Conservation (phyloP, 2,888 invertebrate genomes). For the Saturnia japonica region DNA sequence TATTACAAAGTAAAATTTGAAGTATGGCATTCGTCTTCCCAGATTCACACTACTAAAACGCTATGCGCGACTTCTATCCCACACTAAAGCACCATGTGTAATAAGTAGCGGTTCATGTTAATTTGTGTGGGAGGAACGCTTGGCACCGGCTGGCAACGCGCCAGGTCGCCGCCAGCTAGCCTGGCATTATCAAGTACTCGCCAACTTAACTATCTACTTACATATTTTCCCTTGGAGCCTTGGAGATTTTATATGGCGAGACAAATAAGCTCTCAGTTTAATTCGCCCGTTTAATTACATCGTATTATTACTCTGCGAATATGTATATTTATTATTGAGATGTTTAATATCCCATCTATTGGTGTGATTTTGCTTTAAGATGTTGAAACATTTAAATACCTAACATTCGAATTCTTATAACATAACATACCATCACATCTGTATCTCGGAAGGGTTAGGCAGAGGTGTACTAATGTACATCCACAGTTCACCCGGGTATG, state of each 20-base stretch:
- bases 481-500: too few relatives aligned
- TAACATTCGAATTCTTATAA: too few relatives aligned
- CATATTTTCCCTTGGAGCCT: slow-evolving; percentile 8
- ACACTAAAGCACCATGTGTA: slow-evolving; percentile 12
- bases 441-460: too few relatives aligned
- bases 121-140: slow-evolving; percentile 18
- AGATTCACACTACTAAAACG: not conserved
- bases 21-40: not conserved
- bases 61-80: not conserved
- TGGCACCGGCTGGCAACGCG: slow-evolving; percentile 17
- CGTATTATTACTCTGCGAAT: not conserved
- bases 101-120: slow-evolving; percentile 19
- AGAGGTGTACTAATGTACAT: too few relatives aligned
- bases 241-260: not conserved
- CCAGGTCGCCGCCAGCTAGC: slow-evolving; percentile 7
- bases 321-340: not conserved
- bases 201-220: slow-evolving; percentile 12
- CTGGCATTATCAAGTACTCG: slow-evolving; percentile 17
- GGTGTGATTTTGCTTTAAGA: not conserved
- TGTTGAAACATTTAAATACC: too few relatives aligned
- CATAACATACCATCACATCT: too few relatives aligned
- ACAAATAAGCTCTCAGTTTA: slow-evolving; percentile 5
- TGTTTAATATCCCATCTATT: not conserved
- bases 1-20: not conserved
- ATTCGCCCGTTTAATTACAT: not conserved